Base-by-base conservation (phyloP, 2,797 vertebrate species). In the Cetoscarus ocellatus region DNA sequence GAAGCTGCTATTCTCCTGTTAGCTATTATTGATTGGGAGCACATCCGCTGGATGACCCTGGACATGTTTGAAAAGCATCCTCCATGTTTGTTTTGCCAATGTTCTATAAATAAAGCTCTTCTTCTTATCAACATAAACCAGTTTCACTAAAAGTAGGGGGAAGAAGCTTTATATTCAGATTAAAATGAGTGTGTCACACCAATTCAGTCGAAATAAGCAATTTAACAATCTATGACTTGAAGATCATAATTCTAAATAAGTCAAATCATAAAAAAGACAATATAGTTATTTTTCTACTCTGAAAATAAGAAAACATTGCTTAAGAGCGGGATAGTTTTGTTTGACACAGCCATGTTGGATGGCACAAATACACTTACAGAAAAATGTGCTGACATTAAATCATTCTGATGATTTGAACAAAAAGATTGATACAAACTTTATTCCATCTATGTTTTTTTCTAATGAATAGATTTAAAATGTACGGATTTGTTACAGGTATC, bases 391-490 rank as follows among this genome's bases (percentile, higher is more conserved):
- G 53, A 55, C 4, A 13, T 10, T 74, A 10, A 67, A 67, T 63
- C 53, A 12, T 75, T 51, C 70, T 60, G 35, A 52, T 77, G 73
- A 86, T 58, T 52, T 52, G 67, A 47, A 69, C 67, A 43, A 36
- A 58, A 71, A 67, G 54, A 56, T 67, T 51, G 58, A 55, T 11
- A 58, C 51, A 70, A 62, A 13, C 50, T 71, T 65, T 73, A 75
- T 78, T 79, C 71, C 52, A 80, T 75, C 69, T 71, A 3, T n/a
- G 52, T 64, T 14, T 40, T 61, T 74, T 66, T 77, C 75, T 69
- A 79, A 79, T 73, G 73, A 84, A 78, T 79, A 72, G 19, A 67
- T 85, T 44, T 80, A 49, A 73, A 72, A 65, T 82, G 45, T 72
- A 86, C 63, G 75, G 57, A 67, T 62, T 70, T 75, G 49, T 70